phyloP scores from a whole-genome alignment of 2,888 invertebrate genomes.

The Halictus ligatus region DNA sequence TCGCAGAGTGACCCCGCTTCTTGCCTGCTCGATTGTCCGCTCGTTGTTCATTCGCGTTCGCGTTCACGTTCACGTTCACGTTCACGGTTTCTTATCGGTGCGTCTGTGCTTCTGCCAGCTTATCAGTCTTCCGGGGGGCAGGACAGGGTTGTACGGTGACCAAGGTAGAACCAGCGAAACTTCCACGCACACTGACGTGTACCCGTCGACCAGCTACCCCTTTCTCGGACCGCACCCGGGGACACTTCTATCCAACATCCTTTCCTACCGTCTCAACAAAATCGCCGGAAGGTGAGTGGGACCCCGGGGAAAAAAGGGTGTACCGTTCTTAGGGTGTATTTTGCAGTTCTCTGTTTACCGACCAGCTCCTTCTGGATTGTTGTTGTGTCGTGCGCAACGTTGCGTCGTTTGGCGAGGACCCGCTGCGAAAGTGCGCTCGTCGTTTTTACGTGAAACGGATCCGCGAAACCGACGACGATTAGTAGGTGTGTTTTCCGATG shows the following conservation, averaged over 20 bases:
- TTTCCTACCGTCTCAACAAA: neutral
- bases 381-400: neutral
- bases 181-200: neutral
- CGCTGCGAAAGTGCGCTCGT: neutral
- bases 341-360: neutral
- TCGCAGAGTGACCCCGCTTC: slow-evolving; percentile 55
- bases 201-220: neutral
- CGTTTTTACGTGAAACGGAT: neutral
- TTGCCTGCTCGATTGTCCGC: slow-evolving; percentile 38
- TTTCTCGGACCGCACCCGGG: neutral
- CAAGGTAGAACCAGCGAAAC: slow-evolving; percentile 1
- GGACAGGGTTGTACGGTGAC: neutral
- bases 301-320: slow-evolving; percentile 29
- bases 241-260: neutral
- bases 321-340: slow-evolving; percentile 13
- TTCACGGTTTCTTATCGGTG: slow-evolving; percentile 4
- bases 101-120: neutral
- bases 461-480: slow-evolving; percentile 28
- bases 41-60: slow-evolving; percentile 10
- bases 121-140: slow-evolving; percentile 2
- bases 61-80: slow-evolving; percentile 8
- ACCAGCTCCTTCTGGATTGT: neutral
- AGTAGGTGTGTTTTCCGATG: slow-evolving; percentile 40
- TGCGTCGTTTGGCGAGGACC: neutral
- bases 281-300: slow-evolving; percentile 5